Evolutionary conservation across 2,888 invertebrate genomes (phyloP).

Genomic region (Macrostomum cliftonense): DNA sequence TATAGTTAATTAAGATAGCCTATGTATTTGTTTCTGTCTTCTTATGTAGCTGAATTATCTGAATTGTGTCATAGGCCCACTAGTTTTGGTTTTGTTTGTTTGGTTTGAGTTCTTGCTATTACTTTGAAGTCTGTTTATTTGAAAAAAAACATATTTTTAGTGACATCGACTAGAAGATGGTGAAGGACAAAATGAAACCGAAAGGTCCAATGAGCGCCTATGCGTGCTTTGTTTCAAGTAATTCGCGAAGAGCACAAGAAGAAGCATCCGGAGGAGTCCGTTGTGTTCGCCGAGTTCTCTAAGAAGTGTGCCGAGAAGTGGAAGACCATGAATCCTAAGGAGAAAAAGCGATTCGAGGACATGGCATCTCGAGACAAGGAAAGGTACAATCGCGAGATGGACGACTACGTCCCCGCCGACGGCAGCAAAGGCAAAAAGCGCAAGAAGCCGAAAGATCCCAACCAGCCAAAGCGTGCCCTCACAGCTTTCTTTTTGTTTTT

Average conservation of each 20-base stretch:
- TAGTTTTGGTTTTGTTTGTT: too few species aligned
- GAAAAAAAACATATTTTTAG: too few species aligned
- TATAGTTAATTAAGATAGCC: too few species aligned
- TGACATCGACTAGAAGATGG: too few species aligned
- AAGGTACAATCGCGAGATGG: conserved; percentile 87
- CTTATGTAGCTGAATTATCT: too few species aligned
- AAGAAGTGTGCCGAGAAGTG: conserved; percentile 96
- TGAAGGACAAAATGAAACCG: conserved; percentile 41
- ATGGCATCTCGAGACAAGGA: conserved; percentile 95
- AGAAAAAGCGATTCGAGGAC: conserved; percentile 93
- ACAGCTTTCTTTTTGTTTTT: conserved; percentile 99
- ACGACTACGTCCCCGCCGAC: conserved; percentile 64
- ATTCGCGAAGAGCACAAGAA: conserved; percentile 99
- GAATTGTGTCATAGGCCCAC: too few species aligned
- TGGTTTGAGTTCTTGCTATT: too few species aligned
- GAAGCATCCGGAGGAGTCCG: conserved; percentile 92
- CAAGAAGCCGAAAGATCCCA: conserved; percentile 64
- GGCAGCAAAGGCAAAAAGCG: conserved; percentile 48
- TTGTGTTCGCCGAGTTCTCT: conserved; percentile 91
- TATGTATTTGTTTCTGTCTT: too few species aligned
- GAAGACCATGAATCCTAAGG: conserved; percentile 98
- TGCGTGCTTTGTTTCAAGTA: conserved; percentile 75
- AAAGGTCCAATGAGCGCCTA: conserved; percentile 36
- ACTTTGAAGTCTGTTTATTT: too few species aligned
- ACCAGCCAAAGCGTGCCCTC: conserved; percentile 84